A percentile compares a stretch with the other conserved stretches of the same genome.
Conservation (phyloP, 2,113 vertebrate genomes). For the Mixornis gularis region DNA sequence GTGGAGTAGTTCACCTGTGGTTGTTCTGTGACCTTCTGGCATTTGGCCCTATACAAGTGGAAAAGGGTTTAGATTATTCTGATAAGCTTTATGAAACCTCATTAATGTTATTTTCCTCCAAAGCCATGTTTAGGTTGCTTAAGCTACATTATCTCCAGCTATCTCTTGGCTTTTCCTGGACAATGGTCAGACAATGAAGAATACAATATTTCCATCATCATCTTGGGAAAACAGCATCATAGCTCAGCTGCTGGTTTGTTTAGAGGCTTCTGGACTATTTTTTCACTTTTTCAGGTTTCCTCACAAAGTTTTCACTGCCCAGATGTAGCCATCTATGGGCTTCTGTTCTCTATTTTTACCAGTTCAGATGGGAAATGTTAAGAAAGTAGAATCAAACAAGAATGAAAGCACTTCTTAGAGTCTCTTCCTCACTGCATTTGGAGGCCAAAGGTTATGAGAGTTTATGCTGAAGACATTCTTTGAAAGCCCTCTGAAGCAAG, state of each 20-base stretch:
- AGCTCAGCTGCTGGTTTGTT: neutral
- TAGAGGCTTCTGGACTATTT: neutral
- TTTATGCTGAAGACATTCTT: conserved; percentile 30
- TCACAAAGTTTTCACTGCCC: neutral
- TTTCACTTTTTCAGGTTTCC: neutral
- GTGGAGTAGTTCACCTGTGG: neutral
- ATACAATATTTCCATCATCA: neutral
- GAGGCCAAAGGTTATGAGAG: conserved; percentile 49
- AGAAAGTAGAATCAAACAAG: neutral
- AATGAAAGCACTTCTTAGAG: neutral
- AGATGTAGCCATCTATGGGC: neutral
- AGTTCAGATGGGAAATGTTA: neutral
- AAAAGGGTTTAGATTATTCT: neutral
- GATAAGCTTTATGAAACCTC: neutral
- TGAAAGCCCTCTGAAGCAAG: conserved; percentile 41
- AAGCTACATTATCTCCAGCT: neutral
- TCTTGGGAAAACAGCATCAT: neutral
- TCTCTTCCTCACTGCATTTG: conserved; percentile 32
- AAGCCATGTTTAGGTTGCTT: neutral
- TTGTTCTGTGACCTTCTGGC: neutral
- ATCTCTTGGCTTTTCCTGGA: neutral
- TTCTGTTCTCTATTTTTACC: neutral
- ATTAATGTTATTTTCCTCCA: neutral
- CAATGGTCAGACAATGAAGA: neutral
- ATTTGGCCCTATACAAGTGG: neutral